Evolutionary conservation across 2,113 vertebrate genomes (phyloP).

Genomic region (Zapornia atra): DNA sequence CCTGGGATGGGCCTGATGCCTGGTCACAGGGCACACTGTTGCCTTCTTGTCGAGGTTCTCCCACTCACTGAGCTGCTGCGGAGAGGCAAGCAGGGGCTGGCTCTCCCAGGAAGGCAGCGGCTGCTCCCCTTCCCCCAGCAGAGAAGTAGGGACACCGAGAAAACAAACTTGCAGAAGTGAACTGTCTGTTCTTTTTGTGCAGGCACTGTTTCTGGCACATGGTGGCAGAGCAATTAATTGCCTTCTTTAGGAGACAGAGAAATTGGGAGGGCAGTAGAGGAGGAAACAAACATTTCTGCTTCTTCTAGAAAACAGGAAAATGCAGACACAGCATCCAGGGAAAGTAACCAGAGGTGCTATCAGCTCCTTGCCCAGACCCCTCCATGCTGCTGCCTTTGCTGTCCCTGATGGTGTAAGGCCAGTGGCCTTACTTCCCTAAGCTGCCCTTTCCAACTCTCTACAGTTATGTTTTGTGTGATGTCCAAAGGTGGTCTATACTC

Average conservation of each 20-base stretch:
- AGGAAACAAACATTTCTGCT: not conserved
- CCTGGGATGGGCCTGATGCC: no score
- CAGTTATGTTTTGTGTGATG: not conserved
- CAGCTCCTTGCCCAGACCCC: not conserved
- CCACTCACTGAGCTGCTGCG: not conserved
- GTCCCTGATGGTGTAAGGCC: not conserved
- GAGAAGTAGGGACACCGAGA: not conserved
- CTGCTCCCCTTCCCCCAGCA: not conserved
- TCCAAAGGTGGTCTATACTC: not conserved
- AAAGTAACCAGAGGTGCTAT: not conserved
- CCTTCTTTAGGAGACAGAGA: not conserved
- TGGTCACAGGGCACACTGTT: accelerated
- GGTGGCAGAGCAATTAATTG: not conserved
- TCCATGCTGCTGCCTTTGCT: not conserved
- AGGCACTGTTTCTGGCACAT: not conserved
- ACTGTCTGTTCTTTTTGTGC: not conserved
- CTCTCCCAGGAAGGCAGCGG: not conserved
- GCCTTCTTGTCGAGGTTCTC: no score
- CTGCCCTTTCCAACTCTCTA: not conserved
- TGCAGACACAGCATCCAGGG: not conserved
- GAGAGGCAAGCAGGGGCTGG: no score
- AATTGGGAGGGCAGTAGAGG: not conserved
- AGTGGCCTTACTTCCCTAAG: not conserved
- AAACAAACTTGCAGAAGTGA: not conserved
- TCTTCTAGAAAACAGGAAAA: not conserved